phyloP scores from a whole-genome alignment of 2,888 invertebrate species.

The Halocaridina rubra region DNA sequence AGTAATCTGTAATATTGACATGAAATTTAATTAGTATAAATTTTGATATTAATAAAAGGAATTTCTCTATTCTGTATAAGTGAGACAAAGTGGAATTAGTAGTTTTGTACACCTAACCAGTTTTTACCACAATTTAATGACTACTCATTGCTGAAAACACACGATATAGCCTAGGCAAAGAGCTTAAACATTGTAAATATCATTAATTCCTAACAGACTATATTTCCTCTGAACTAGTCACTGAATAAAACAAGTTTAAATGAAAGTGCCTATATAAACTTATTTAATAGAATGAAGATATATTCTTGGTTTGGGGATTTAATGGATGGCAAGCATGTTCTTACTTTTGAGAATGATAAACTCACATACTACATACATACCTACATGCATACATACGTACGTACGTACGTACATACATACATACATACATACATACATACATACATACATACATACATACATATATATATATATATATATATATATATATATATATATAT shows the following conservation, averaged over 20 bases:
- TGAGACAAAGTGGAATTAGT: too few relatives aligned
- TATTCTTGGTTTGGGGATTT: not conserved
- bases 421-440: slow-evolving; percentile 17
- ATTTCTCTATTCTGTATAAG: too few relatives aligned
- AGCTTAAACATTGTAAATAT: not conserved
- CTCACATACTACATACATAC: not conserved
- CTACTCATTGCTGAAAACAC: too few relatives aligned
- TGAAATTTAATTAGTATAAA: not conserved
- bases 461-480: slow-evolving; percentile 31
- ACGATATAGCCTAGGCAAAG: not conserved
- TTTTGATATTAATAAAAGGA: not conserved
- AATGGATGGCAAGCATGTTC: not conserved
- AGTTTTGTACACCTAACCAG: too few relatives aligned
- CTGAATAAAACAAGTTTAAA: slow-evolving; percentile 44
- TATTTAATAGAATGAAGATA: not conserved
- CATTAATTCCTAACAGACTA: not conserved
- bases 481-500: slow-evolving; percentile 26
- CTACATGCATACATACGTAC: not conserved
- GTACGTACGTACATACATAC: slow-evolving; percentile 12
- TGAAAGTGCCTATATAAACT: slow-evolving; percentile 41
- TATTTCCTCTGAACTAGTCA: slow-evolving; percentile 52
- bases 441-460: slow-evolving; percentile 21
- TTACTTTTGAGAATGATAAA: not conserved
- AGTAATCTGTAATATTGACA: too few relatives aligned
- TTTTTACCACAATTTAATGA: too few relatives aligned